Evolutionary conservation across 2,888 invertebrate genomes (phyloP), one percentile per base, ranked within the genome.

Genomic region (Leptarthrus brevirostris): DNA sequence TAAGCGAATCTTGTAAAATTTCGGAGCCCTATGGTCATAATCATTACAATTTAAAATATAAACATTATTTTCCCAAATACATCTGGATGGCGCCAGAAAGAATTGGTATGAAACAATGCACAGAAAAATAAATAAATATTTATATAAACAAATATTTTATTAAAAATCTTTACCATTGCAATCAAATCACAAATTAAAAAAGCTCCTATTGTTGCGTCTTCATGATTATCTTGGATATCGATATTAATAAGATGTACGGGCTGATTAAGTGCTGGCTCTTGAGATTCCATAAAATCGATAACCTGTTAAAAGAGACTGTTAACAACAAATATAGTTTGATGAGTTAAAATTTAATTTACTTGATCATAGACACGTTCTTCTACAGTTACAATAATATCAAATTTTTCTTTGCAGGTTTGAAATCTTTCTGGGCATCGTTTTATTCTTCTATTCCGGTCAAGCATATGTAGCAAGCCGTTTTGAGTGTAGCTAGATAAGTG

Each of bases 301-400:
- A 98, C 96, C 89, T 97, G 96, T 2, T 52, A 22, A 36, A n/a
- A 61, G 1, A 49, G 47, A 26, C 3, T n/a, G 54, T n/a, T 6
- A 30, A 1, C 10, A 56, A 12, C 20, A n/a, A n/a, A n/a, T n/a
- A n/a, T 12, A 3, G 22, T 47, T 72, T 61, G 14, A 36, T 16
- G 6, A 22, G 53, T 14, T 6, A 1, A 6, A 14, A 12, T 34
- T n/a, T 3, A 40, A 52, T 8, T 64, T 66, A 80, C 80, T 88
- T 98, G 97, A 85, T 99, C 99, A 84, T 98, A 99, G 0, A 99
- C 98, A 78, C 98, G 88, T 84, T 99, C 99, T 85, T 99, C 99
- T 81, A 97, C 96, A 0, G 98, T 97, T 79, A 99, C 92, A 75
- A 99, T 90, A 72, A 99, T 91, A 86, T 98, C 97, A 85, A 99